Base-by-base conservation (phyloP, 2,888 invertebrate species). In the Cryptocephalus moraei region DNA sequence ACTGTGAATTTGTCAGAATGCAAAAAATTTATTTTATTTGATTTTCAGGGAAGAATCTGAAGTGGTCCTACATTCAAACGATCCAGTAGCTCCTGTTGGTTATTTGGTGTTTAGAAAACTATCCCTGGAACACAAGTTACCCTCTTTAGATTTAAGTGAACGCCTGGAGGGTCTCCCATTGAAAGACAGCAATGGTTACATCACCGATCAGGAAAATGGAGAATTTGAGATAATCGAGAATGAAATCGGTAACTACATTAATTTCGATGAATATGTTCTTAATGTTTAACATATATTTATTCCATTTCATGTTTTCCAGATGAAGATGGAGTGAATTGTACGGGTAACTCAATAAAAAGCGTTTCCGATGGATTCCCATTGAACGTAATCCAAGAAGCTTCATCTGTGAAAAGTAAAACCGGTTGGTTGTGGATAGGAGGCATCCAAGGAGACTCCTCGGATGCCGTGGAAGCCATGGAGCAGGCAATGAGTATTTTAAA, bases 61-160 rank as follows among this genome's bases (percentile, higher is more conserved):
- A 75, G 79, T 85, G 61, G 81, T 96, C 49, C 80, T 91, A 56
- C 92, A 93, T 68, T 86, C 94, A 14, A 84, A 90, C 61, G 93
- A 96, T 75, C 84, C 89, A 2, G 84, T 97, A 64, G 93, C 94
- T 32, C 91, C 95, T 8, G 96, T 96, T 45, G 95, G 92, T 33
- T 97, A 93, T 70, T 75, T 97, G 48, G 91, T 89, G 70, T 81
- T 97, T 58, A 84, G 80, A 56, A 86, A 86, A 71, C 72, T 95
- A 52, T 86, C 84, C 62, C 75, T 95, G 61, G 86, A 86, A 71
- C 67, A 75, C 45, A 84, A 84, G 70, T 72, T 78, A 13, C 73
- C 73, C 44, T 65, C 64, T 38, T 53, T 68, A 47, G 65, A 65
- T 53, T 59, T 71, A 39, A 48, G 52, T 40, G 57, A 57, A 33